A percentile compares a stretch with the other conserved stretches of the same genome.
Evolutionary conservation across 2,797 vertebrate species (phyloP).

Genomic region (Salarias fasciatus): DNA sequence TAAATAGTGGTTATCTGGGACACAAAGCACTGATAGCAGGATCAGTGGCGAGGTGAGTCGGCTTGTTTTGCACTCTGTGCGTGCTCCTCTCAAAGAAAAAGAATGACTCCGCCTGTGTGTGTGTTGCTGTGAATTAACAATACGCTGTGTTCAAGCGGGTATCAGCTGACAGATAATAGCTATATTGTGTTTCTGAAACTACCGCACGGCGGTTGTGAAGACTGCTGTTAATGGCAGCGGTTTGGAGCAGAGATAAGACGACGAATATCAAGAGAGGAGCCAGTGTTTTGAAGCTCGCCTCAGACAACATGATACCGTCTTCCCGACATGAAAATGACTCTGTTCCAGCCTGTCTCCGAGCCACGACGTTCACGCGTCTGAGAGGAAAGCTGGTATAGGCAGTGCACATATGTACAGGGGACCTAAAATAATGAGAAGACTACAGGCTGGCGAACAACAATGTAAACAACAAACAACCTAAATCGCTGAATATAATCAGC

Average conservation of each 20-base stretch:
- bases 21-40: conserved; percentile 52
- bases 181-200: conserved; percentile 78
- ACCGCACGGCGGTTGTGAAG: conserved; percentile 63
- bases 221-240: conserved; percentile 72
- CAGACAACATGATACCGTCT: conserved; percentile 58
- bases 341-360: conserved; percentile 32
- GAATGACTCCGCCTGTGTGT: conserved; percentile 37
- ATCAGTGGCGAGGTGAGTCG: conserved; percentile 51
- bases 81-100: conserved; percentile 50
- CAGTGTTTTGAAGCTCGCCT: conserved; percentile 65
- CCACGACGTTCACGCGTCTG: conserved; percentile 22
- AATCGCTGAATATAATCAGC: too few species aligned
- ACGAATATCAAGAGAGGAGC: conserved; percentile 50
- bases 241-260: conserved; percentile 78
- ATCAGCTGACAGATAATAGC: conserved; percentile 81
- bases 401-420: background rate
- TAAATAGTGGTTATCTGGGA: conserved; percentile 58
- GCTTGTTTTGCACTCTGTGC: conserved; percentile 56
- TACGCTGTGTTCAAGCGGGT: conserved; percentile 60
- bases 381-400: conserved; percentile 11
- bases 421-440: too few species aligned
- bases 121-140: conserved; percentile 68
- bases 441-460: too few species aligned
- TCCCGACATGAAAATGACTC: conserved; percentile 67
- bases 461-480: too few species aligned